Evolutionary conservation across 2,888 invertebrate genomes (phyloP).

Genomic region (Tachina grossa): DNA sequence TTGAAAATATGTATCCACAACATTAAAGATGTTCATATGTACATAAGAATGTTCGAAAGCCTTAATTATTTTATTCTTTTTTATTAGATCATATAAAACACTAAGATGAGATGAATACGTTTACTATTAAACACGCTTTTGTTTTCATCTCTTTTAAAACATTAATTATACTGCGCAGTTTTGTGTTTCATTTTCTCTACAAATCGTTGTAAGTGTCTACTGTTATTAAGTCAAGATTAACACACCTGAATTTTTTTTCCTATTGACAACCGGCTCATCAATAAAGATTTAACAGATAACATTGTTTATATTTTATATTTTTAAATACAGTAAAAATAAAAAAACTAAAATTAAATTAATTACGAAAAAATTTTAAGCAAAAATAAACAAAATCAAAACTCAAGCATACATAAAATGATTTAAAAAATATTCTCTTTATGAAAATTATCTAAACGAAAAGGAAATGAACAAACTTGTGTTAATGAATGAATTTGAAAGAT

Average conservation of each 20-base stretch:
- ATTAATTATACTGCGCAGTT: conserved; percentile 14
- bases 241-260: neutral
- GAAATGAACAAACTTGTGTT: too few relatives aligned
- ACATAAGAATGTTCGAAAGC: conserved; percentile 9
- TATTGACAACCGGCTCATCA: conserved; percentile 6
- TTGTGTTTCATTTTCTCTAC: neutral
- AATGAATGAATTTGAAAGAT: too few relatives aligned
- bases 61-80: conserved; percentile 22
- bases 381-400: neutral
- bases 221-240: neutral
- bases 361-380: conserved; percentile 34
- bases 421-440: too few relatives aligned
- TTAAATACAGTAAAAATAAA: neutral
- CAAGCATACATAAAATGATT: neutral
- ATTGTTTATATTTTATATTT: conserved; percentile 1
- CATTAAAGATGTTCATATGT: neutral
- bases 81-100: conserved; percentile 28
- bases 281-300: neutral
- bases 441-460: too few relatives aligned
- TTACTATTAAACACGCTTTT: neutral
- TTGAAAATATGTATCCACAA: neutral
- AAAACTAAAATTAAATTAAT: neutral
- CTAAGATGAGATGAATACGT: neutral
- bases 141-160: neutral
- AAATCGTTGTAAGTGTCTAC: neutral